Base-by-base conservation (phyloP, 2,797 vertebrate species). In the Gila robusta region DNA sequence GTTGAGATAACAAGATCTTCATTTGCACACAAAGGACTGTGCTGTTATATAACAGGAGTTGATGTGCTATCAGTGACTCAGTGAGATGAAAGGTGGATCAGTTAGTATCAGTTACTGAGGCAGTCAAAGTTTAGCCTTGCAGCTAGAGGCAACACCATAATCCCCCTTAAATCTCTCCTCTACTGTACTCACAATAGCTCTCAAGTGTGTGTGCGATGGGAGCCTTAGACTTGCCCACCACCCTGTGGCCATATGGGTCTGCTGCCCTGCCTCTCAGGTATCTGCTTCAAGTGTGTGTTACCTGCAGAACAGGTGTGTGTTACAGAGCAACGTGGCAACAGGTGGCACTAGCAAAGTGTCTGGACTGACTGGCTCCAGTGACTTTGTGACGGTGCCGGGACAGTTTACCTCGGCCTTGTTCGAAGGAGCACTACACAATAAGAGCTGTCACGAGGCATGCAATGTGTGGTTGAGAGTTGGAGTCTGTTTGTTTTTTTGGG, bases 281-380 rank as follows among this genome's bases (percentile, higher is more conserved):
- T 90, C 89, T 76, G 32, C 72, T 80, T 83, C 11, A 76, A 83
- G 84, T 83, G 67, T 89, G 66, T 81, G 54, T 88, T 86, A 89
- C 87, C 77, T 84, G 76, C 26, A 79, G 52, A 81, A 66, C 92
- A 94, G 95, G 94, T 95, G 94, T 95, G 93, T 91, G 91, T 94
- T 95, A 94, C 93, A 91, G 92, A 94, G 94, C 94, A 93, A 93
- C 91, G 90, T 89, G 93, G 93, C 95, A 95, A 94, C 94, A 87
- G 91, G 89, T 91, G 92, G 90, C 91, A 92, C 90, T 92, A 93
- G 92, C 90, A 92, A 91, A 87, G 92, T 92, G 94, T 95, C 95
- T 94, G 93, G 93, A 93, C 94, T 93, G 90, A 91, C 93, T 93
- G 94, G 94, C 95, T 96, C 94, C 95, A 95, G 92, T 91, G 92